Evolutionary conservation across 2,888 invertebrate species (phyloP).

Genomic region (Drosophila siamana): DNA sequence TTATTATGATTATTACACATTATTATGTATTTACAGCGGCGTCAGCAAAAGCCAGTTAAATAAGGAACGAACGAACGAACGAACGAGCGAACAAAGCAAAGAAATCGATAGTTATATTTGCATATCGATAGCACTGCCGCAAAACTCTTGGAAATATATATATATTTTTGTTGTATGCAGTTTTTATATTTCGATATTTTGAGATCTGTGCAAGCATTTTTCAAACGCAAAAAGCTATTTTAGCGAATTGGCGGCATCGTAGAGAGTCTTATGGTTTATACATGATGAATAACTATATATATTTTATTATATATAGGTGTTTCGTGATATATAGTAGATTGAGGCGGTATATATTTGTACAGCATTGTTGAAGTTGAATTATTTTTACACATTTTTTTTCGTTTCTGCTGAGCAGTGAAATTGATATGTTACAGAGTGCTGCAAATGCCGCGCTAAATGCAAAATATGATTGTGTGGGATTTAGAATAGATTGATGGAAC

Average conservation of each 20-base stretch:
- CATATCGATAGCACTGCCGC: constrained; percentile 28
- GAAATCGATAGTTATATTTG: constrained; percentile 18
- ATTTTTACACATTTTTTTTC: constrained; percentile 66
- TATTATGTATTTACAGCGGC: constrained; percentile 45
- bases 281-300: constrained; percentile 17
- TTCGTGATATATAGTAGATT: constrained; percentile 22
- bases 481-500: constrained; percentile 49
- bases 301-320: constrained; percentile 16
- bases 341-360: constrained; percentile 43
- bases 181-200: no score
- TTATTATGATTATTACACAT: not conserved
- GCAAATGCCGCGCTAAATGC: constrained; percentile 49
- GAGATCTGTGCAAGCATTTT: constrained; percentile 41
- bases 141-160: constrained; percentile 9
- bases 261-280: constrained; percentile 23
- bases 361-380: constrained; percentile 38
- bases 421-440: constrained; percentile 68
- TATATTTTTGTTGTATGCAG: constrained; percentile 17
- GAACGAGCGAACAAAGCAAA: constrained; percentile 29
- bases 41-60: constrained; percentile 38
- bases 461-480: constrained; percentile 74
- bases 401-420: constrained; percentile 55
- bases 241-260: constrained; percentile 33
- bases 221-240: constrained; percentile 54
- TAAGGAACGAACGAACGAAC: constrained; percentile 10